Conservation (phyloP, 2,797 vertebrate species). For the Malacoctenus gilli region DNA sequence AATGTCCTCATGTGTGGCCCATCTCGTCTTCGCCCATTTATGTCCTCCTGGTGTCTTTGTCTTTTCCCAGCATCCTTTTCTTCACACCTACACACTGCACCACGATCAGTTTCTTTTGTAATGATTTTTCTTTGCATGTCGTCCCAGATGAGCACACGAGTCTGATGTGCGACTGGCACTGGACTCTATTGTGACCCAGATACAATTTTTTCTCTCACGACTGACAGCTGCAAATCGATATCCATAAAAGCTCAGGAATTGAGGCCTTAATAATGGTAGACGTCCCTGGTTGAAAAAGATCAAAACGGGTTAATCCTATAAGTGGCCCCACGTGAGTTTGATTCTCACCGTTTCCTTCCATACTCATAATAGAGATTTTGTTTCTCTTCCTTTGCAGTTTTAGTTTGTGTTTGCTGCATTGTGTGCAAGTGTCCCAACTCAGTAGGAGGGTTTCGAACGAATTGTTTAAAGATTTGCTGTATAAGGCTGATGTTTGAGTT, state of each 20-base stretch:
- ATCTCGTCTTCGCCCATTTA: slow-evolving; percentile 1
- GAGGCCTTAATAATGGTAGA: slow-evolving; percentile 25
- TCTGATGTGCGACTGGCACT: slow-evolving; percentile 31
- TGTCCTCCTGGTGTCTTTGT: not conserved
- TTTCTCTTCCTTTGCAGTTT: slow-evolving; percentile 17
- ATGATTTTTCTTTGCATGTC: slow-evolving; percentile 7
- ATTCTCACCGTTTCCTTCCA: too few relatives aligned
- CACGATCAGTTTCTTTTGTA: slow-evolving; percentile 6
- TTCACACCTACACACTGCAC: not conserved
- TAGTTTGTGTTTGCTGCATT: slow-evolving; percentile 7
- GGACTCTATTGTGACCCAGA: slow-evolving; percentile 54
- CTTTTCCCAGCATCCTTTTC: not conserved
- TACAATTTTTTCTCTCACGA: too few relatives aligned
- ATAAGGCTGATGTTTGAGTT: too few relatives aligned
- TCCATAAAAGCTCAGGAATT: slow-evolving; percentile 40
- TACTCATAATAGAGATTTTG: not conserved
- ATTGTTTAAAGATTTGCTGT: too few relatives aligned
- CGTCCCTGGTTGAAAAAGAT: slow-evolving; percentile 21
- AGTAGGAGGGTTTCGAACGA: too few relatives aligned
- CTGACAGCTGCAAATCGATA: slow-evolving; percentile 49
- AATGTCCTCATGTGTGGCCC: not conserved
- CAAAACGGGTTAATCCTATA: slow-evolving; percentile 18
- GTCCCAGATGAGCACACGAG: slow-evolving; percentile 4
- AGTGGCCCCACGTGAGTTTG: too few relatives aligned
- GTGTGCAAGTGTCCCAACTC: too few relatives aligned